These are phyloP conservation scores for Macrotis lagotis DNA, from an alignment of 2,113 vertebrate species.

Conservation along the genomic window DNA sequence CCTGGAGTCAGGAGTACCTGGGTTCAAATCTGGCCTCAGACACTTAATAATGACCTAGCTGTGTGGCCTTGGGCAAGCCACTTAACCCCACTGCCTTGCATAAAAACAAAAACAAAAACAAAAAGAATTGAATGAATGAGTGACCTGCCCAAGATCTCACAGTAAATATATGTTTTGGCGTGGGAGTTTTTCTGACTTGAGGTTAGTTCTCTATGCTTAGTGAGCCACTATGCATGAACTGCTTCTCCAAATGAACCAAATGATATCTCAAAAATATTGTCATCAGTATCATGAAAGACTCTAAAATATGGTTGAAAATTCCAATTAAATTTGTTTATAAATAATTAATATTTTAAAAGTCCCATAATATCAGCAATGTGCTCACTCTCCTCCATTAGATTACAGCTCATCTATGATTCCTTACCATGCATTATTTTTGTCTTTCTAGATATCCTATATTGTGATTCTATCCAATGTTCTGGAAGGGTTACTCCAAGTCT, in stretches of 20 bases:
- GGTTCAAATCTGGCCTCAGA: no score
- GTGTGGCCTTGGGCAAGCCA: no score
- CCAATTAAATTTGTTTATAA: background rate
- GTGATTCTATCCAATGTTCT: background rate
- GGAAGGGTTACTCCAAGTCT: background rate
- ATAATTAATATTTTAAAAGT: background rate
- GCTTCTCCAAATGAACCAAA: background rate
- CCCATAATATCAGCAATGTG: background rate
- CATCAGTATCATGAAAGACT: conserved; percentile 8
- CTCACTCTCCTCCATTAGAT: background rate
- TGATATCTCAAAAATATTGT: background rate
- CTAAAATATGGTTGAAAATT: conserved; percentile 19
- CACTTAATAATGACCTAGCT: no score
- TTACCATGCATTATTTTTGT: background rate
- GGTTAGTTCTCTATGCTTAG: background rate
- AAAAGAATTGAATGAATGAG: background rate
- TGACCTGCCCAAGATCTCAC: background rate
- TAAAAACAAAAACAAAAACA: no score
- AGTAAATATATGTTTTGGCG: background rate
- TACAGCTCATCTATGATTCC: background rate
- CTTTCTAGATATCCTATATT: background rate
- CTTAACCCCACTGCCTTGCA: no score
- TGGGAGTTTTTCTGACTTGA: background rate
- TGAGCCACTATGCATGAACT: background rate
- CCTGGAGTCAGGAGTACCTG: no score